Percentiles rank a stretch among this genome's conserved stretches.
Evolutionary conservation across 2,797 vertebrate species (phyloP).

Genomic region (Podargus strigoides): DNA sequence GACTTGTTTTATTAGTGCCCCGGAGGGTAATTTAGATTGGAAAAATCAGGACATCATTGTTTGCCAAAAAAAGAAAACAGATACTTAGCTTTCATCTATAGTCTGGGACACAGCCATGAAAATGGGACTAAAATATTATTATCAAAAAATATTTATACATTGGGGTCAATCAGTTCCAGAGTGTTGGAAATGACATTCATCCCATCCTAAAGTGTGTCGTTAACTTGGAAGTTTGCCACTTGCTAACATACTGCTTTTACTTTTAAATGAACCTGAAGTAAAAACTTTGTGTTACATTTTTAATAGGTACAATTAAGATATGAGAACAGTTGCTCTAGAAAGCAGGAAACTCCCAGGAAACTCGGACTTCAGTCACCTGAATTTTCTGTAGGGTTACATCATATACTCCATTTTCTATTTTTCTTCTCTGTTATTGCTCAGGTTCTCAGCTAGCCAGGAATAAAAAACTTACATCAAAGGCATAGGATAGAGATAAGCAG

Average conservation of each 20-base stretch:
- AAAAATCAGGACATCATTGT: slow-evolving; percentile 56
- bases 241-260: not conserved
- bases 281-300: not conserved
- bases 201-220: not conserved
- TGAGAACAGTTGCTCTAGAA: not conserved
- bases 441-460: not conserved
- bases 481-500: not conserved
- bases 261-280: not conserved
- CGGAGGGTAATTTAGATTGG: slow-evolving; percentile 53
- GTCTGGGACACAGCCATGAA: not conserved
- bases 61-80: slow-evolving; percentile 56
- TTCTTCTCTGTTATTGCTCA: not conserved
- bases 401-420: not conserved
- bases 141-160: too few relatives aligned
- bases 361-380: not conserved
- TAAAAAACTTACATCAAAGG: not conserved
- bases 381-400: not conserved
- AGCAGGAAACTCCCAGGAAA: not conserved
- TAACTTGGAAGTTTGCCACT: slow-evolving; percentile 3
- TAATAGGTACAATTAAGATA: not conserved
- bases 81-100: slow-evolving; percentile 42
- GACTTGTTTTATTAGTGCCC: slow-evolving; percentile 58
- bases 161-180: slow-evolving; percentile 40
- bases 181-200: not conserved
- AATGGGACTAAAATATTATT: slow-evolving; percentile 33